Percentiles rank a stretch among this genome's conserved stretches.
Evolutionary conservation across 2,888 invertebrate genomes (phyloP).

Genomic region (Norana najaformis): DNA sequence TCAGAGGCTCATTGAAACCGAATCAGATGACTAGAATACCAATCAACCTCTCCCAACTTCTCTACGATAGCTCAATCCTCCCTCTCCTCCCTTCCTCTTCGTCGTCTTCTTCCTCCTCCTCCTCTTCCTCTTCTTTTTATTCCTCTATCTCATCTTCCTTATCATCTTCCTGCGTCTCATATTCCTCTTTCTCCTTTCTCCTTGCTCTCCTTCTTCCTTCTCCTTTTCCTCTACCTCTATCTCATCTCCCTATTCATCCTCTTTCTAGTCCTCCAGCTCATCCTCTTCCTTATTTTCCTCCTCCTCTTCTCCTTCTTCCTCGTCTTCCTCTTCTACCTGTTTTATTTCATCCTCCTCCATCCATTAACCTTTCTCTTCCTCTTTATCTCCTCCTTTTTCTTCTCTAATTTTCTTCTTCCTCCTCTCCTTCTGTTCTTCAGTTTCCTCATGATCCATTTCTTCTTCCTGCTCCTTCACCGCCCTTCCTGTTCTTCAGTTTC

Average conservation of each 20-base stretch:
- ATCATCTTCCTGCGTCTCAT: constrained; percentile 19
- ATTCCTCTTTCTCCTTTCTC: constrained; percentile 33
- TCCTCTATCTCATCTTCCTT: neutral
- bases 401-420: neutral
- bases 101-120: neutral
- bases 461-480: no score
- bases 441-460: accelerated
- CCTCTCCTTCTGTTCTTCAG: neutral
- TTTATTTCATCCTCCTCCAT: no score
- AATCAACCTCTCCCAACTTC: constrained; percentile 6
- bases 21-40: neutral
- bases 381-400: no score
- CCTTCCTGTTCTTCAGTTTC: neutral
- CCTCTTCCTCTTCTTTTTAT: neutral
- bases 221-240: constrained; percentile 16
- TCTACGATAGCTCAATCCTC: neutral
- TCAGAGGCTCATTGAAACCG: neutral
- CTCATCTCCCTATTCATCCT: neutral
- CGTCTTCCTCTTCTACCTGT: no score
- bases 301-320: no score
- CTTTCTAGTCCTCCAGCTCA: no score
- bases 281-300: no score
- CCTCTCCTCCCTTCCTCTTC: neutral
- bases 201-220: constrained; percentile 25
- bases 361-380: no score